These are phyloP conservation scores for Dicycla oo DNA, from an alignment of 2,888 invertebrate species.

Conservation along the genomic window DNA sequence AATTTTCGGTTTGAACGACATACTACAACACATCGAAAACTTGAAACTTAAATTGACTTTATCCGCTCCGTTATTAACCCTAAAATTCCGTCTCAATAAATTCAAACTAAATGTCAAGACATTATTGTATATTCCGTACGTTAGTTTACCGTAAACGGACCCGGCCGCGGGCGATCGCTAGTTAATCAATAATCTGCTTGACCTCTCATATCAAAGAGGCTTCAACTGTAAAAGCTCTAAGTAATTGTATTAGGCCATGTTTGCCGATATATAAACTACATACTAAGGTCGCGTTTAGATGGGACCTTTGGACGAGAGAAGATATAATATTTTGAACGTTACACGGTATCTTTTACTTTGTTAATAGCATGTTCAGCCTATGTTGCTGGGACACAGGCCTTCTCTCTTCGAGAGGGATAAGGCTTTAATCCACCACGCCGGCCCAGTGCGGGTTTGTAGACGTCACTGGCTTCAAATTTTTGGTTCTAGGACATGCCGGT, in stretches of 20 bases:
- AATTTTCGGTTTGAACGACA: background rate
- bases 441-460: too few relatives aligned
- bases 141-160: slow-evolving; percentile 39
- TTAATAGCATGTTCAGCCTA: too few relatives aligned
- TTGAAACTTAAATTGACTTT: slow-evolving; percentile 10
- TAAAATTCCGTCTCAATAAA: slow-evolving; percentile 23
- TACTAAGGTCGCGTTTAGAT: slow-evolving; percentile 33
- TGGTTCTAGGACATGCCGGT: too few relatives aligned
- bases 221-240: slow-evolving; percentile 59
- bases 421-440: too few relatives aligned
- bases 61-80: background rate
- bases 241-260: slow-evolving; percentile 61
- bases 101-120: slow-evolving; percentile 42
- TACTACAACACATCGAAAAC: background rate
- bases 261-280: slow-evolving; percentile 50
- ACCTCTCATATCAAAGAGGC: slow-evolving; percentile 62
- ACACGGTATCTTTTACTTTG: background rate
- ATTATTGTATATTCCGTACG: slow-evolving; percentile 34
- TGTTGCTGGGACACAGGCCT: too few relatives aligned
- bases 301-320: background rate
- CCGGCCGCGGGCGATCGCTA: slow-evolving; percentile 51
- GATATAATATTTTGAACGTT: background rate
- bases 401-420: too few relatives aligned
- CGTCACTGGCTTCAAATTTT: too few relatives aligned
- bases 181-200: slow-evolving; percentile 64